phyloP scores from a whole-genome alignment of 1,140 invertebrate species.

The Bradynema listronoti region DNA sequence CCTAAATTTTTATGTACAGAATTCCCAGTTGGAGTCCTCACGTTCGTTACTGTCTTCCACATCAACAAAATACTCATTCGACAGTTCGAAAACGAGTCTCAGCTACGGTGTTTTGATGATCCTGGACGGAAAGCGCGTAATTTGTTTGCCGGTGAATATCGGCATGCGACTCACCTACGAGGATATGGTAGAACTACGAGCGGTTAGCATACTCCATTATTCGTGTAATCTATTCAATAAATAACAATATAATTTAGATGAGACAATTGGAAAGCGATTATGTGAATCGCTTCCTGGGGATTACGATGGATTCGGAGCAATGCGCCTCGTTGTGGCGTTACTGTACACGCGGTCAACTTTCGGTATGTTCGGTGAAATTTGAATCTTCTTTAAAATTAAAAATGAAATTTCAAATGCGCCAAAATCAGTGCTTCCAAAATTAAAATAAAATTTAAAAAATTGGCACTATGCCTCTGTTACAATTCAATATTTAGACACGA shows the following conservation, averaged over 20 bases:
- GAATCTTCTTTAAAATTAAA: background rate
- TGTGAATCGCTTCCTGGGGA: conserved; percentile 24
- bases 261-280: conserved; percentile 27
- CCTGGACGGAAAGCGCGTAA: conserved; percentile 31
- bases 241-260: conserved; percentile 26
- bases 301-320: conserved; percentile 16
- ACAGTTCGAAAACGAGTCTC: conserved; percentile 23
- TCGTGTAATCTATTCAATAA: conserved; percentile 13
- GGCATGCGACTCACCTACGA: conserved; percentile 15
- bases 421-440: too few species aligned
- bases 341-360: conserved; percentile 17
- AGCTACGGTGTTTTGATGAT: conserved; percentile 18
- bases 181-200: conserved; percentile 28
- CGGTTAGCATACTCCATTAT: conserved; percentile 12
- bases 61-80: conserved; percentile 37
- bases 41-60: conserved; percentile 27
- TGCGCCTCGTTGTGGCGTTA: conserved; percentile 22
- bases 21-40: conserved; percentile 19
- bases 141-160: conserved; percentile 32
- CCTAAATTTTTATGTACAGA: too few species aligned
- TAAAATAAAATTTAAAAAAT: too few species aligned
- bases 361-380: conserved; percentile 6
- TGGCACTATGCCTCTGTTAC: too few species aligned
- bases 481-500: background rate
- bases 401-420: too few species aligned